A percentile compares a stretch with the other conserved stretches of the same genome.
phyloP scores from a whole-genome alignment of 2,113 vertebrate species.

The Mungos mungo region DNA sequence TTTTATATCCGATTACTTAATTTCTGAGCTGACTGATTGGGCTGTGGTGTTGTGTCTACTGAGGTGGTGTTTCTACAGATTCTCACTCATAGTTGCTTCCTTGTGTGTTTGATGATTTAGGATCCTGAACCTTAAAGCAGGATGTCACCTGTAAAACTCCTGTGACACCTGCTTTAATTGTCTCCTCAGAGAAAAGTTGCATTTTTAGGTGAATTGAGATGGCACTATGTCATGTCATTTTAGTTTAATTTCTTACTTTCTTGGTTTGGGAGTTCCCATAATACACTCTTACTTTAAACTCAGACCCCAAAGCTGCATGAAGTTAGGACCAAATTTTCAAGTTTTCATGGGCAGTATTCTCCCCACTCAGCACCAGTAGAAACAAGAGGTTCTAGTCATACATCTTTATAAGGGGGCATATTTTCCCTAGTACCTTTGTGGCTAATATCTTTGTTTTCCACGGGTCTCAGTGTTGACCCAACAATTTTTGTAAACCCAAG shows the following conservation, averaged over 20 bases:
- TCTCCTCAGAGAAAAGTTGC: not conserved
- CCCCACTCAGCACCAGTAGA: not conserved
- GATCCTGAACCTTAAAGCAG: not conserved
- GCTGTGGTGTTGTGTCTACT: not conserved
- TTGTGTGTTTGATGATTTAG: not conserved
- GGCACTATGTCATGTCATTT: not conserved
- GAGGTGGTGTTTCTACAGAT: not conserved
- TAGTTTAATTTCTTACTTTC: not conserved
- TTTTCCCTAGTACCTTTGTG: not conserved
- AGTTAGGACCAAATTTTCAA: not conserved
- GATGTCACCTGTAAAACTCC: not conserved
- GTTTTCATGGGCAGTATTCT: not conserved
- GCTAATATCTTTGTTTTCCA: not conserved
- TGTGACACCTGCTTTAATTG: not conserved
- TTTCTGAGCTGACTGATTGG: not conserved
- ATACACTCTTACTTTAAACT: not conserved
- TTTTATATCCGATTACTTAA: not conserved
- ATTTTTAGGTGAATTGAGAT: not conserved
- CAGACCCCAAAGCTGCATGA: not conserved
- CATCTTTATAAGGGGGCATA: not conserved
- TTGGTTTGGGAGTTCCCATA: not conserved
- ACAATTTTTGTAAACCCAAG: not conserved
- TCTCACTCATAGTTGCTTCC: not conserved
- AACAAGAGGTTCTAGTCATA: not conserved
- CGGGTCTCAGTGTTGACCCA: not conserved